Conservation (phyloP, 2,888 invertebrate species). For the Amiota mariae region DNA sequence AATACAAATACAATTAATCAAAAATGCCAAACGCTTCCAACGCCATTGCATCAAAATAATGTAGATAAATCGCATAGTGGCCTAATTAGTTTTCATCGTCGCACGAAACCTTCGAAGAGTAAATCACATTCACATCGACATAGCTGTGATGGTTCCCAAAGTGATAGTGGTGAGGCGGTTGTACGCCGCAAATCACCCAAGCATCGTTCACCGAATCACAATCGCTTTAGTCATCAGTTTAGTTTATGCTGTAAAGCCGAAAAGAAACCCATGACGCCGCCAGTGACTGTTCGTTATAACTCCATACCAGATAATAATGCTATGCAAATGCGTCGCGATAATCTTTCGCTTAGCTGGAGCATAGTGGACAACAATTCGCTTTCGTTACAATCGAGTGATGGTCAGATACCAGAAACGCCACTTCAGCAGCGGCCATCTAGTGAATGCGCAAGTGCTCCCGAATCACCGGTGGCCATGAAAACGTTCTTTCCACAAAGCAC, state of each 20-base stretch:
- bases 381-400: constrained; percentile 62
- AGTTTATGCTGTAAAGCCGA: constrained; percentile 72
- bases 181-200: constrained; percentile 64
- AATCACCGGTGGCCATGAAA: constrained; percentile 70
- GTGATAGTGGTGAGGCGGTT: constrained; percentile 64
- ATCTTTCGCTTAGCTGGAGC: constrained; percentile 64
- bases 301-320: constrained; percentile 64
- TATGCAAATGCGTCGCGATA: constrained; percentile 57
- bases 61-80: constrained; percentile 65
- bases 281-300: constrained; percentile 72
- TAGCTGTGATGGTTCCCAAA: constrained; percentile 66
- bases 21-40: constrained; percentile 63
- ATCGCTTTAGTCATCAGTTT: constrained; percentile 73
- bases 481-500: constrained; percentile 56
- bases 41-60: constrained; percentile 39
- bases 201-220: constrained; percentile 69
- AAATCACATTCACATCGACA: constrained; percentile 62
- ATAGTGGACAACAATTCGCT: constrained; percentile 61
- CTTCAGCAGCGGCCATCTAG: constrained; percentile 56
- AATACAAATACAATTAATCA: constrained; percentile 36
- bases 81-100: constrained; percentile 65
- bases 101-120: constrained; percentile 61
- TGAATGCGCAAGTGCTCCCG: constrained; percentile 72
- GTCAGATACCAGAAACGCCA: constrained; percentile 46
- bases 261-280: constrained; percentile 69